These are phyloP conservation scores for Indri indri DNA, from an alignment of 2,113 vertebrate species.

Conservation along the genomic window DNA sequence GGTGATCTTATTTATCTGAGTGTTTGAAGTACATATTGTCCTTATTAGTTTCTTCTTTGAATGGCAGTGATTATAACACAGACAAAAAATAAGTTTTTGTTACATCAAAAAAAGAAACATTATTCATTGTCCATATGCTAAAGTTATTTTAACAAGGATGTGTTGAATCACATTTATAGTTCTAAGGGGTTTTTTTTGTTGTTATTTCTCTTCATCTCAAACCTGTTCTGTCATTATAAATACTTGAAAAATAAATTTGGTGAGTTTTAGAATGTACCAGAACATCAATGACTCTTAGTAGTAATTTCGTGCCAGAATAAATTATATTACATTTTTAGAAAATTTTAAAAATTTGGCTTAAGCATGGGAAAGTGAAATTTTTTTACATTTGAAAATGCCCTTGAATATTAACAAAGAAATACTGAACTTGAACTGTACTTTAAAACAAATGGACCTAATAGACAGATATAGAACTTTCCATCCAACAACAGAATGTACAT, in stretches of 20 bases:
- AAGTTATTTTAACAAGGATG: slow-evolving; percentile 31
- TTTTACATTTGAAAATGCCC: neutral
- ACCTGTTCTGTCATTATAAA: neutral
- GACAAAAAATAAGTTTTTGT: neutral
- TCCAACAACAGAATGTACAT: neutral
- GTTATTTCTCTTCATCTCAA: neutral
- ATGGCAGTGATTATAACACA: slow-evolving; percentile 7
- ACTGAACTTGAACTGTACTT: neutral
- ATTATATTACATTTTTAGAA: neutral
- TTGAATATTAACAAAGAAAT: neutral
- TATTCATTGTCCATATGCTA: neutral
- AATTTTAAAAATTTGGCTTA: neutral
- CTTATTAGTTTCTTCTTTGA: slow-evolving; percentile 51
- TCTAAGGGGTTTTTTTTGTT: neutral
- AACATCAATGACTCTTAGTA: neutral
- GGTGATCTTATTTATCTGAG: neutral
- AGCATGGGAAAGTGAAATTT: neutral
- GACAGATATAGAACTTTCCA: neutral
- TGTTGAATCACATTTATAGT: neutral
- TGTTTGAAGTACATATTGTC: slow-evolving; percentile 4
- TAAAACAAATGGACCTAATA: neutral
- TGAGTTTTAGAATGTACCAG: neutral
- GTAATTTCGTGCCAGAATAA: neutral
- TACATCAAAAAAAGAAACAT: neutral
- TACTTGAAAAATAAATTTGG: slow-evolving; percentile 25